Conservation (phyloP, 2,888 invertebrate genomes). For the Sceliomorpha sp. region DNA sequence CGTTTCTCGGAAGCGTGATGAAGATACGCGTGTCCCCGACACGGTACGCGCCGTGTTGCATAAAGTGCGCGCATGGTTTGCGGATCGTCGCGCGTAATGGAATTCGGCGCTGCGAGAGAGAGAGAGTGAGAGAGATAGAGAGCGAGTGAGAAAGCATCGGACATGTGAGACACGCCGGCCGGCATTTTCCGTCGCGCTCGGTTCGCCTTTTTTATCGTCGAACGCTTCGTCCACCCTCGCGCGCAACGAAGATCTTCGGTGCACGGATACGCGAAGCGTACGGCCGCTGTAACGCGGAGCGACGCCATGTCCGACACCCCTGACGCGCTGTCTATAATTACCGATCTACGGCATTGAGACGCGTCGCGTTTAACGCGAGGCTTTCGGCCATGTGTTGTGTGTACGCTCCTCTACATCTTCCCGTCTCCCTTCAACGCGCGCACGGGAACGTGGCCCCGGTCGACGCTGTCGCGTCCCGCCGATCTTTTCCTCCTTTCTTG, state of each 20-base stretch:
- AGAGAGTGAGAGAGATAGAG: conserved; percentile 12
- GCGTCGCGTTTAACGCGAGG: conserved; percentile 26
- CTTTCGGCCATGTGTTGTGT: conserved; percentile 65
- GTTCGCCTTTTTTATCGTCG: too few species aligned
- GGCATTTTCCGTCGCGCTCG: conserved; percentile 68
- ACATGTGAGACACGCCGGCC: conserved; percentile 72
- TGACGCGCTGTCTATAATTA: conserved; percentile 69
- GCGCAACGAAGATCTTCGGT: too few species aligned
- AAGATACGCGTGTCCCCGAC: too few species aligned
- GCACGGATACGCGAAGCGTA: background rate
- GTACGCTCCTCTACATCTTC: too few species aligned
- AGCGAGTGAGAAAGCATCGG: conserved; percentile 14
- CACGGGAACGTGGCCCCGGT: too few species aligned
- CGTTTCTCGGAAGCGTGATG: too few species aligned
- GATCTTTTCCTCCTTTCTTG: too few species aligned
- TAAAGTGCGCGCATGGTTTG: conserved; percentile 19
- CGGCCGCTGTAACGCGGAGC: conserved; percentile 35
- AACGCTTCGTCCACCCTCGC: too few species aligned
- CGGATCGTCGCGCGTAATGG: conserved; percentile 4
- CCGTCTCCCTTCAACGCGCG: conserved; percentile 11
- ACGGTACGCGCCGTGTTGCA: conserved; percentile 39
- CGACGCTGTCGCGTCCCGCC: too few species aligned
- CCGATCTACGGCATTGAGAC: conserved; percentile 58
- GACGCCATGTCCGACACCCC: conserved; percentile 74
- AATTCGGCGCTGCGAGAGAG: background rate